Evolutionary conservation across 2,888 invertebrate genomes (phyloP).

Genomic region (Meteorus cinctellus): DNA sequence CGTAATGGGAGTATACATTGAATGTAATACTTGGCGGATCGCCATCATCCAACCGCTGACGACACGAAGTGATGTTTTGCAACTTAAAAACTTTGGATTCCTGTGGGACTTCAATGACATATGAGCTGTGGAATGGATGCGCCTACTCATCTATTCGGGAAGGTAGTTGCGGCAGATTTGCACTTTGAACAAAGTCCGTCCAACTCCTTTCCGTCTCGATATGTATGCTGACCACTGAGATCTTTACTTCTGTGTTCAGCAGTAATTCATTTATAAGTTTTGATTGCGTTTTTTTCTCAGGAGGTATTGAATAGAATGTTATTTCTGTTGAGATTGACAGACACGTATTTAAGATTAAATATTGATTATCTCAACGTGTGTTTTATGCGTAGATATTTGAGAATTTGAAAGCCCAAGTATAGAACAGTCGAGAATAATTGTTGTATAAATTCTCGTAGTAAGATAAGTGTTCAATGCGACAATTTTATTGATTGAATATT

Average conservation of each 20-base stretch:
- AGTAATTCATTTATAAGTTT: not conserved
- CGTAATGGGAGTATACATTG: not conserved
- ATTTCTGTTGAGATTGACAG: too few species aligned
- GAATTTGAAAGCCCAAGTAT: too few species aligned
- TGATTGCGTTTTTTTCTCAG: not conserved
- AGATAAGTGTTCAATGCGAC: too few species aligned
- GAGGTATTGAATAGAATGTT: not conserved
- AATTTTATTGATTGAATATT: too few species aligned
- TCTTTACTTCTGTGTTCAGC: conserved; percentile 36
- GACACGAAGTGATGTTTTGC: not conserved
- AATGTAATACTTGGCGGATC: conserved; percentile 1
- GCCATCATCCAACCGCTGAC: conserved; percentile 3
- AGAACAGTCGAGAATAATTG: too few species aligned
- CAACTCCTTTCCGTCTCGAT: conserved; percentile 77
- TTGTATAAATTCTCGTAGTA: too few species aligned
- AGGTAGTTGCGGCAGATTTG: conserved; percentile 81
- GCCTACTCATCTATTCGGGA: conserved; percentile 74
- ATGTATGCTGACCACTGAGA: conserved; percentile 51
- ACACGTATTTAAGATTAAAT: too few species aligned
- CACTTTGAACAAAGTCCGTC: conserved; percentile 75
- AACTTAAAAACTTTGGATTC: not conserved
- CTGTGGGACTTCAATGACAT: not conserved
- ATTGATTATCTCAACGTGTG: too few species aligned
- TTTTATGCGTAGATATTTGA: too few species aligned
- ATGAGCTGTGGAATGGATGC: not conserved